These are phyloP conservation scores for Mystacides longicornis DNA, from an alignment of 2,888 invertebrate species.

Conservation along the genomic window DNA sequence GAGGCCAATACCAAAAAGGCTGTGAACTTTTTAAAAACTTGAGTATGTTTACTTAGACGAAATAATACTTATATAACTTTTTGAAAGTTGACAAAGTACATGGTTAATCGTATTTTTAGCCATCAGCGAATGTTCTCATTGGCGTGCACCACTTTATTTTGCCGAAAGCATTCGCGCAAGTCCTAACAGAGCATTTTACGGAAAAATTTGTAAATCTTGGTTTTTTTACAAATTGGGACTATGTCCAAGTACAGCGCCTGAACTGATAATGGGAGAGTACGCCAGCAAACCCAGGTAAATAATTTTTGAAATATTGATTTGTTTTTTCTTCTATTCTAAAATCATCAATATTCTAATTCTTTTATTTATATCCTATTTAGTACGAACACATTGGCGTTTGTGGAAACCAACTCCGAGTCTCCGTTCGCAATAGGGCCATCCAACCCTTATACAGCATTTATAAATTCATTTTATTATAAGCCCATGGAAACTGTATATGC, in stretches of 20 bases:
- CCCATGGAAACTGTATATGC: no score
- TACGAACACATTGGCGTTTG: slow-evolving; percentile 32
- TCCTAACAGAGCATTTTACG: slow-evolving; percentile 48
- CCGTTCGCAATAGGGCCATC: slow-evolving; percentile 29
- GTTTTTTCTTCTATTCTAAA: no score
- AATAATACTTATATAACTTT: background rate
- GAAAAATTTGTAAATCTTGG: slow-evolving; percentile 47
- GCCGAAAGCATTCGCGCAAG: slow-evolving; percentile 48
- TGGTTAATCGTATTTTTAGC: slow-evolving; percentile 32
- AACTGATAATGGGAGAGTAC: slow-evolving; percentile 47
- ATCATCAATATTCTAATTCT: no score
- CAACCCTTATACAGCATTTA: no score
- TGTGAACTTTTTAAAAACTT: slow-evolving; percentile 33
- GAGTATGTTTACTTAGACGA: background rate
- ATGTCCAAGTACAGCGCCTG: slow-evolving; percentile 33
- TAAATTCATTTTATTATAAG: no score
- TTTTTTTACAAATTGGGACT: slow-evolving; percentile 44
- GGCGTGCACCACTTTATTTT: slow-evolving; percentile 49
- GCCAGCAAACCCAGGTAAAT: slow-evolving; percentile 30
- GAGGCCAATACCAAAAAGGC: slow-evolving; percentile 52
- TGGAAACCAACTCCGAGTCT: slow-evolving; percentile 28
- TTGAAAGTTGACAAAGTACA: background rate
- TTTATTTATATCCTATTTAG: slow-evolving; percentile 28
- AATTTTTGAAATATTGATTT: no score
- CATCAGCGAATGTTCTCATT: slow-evolving; percentile 51